phyloP scores from a whole-genome alignment of 92 coral and sea anemone species.

The Epizoanthus scotinus region DNA sequence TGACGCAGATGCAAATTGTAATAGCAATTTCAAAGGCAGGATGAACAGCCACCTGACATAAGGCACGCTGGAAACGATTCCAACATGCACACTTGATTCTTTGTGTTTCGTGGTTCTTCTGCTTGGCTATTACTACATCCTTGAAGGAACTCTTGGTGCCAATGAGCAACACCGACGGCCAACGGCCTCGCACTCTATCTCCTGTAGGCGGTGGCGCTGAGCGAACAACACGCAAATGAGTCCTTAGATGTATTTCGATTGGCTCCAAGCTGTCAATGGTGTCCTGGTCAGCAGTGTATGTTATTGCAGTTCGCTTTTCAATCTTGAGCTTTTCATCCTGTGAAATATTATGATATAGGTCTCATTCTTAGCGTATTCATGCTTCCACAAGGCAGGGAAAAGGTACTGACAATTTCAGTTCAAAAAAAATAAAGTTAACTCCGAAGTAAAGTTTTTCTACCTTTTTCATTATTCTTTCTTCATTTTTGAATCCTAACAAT shows the following conservation, averaged over 20 bases:
- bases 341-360: background rate
- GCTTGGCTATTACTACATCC: conserved; percentile 28
- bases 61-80: conserved; percentile 5
- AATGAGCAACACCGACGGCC: background rate
- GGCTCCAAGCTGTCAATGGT: conserved; percentile 31
- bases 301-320: conserved; percentile 24
- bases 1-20: conserved; percentile 20
- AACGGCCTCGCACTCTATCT: background rate
- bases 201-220: background rate
- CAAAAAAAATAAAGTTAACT: too few species aligned
- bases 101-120: background rate
- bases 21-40: conserved; percentile 20
- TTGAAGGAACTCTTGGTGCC: conserved; percentile 25
- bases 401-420: too few species aligned
- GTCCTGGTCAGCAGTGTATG: conserved; percentile 25
- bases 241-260: background rate
- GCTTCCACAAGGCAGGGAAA: too few species aligned
- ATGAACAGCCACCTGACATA: conserved; percentile 21
- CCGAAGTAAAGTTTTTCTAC: too few species aligned
- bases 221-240: background rate
- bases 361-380: too few species aligned
- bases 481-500: too few species aligned
- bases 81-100: background rate
- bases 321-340: conserved; percentile 34
- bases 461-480: too few species aligned